Base-by-base conservation (phyloP, 2,113 vertebrate genomes). In the Oreochromis aureus region DNA sequence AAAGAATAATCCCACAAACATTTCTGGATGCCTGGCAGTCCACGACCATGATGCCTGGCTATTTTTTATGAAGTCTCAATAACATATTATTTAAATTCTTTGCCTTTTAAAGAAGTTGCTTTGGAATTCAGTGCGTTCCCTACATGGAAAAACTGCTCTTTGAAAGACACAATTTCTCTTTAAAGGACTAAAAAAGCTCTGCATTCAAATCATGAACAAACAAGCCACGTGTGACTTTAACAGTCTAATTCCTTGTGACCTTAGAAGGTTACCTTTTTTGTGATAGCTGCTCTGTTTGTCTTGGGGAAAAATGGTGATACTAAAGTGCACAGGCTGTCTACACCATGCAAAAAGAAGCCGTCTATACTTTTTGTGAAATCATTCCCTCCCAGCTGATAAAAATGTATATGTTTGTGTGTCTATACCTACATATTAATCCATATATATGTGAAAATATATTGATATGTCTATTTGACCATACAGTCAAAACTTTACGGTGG, bases 71-170 rank as follows among this genome's bases (percentile, higher is more conserved):
- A 85, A 79, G 54, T 82, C 85, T 89, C 89, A 90, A 80, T 87
- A 91, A 92, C 88, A 86, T 94, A 30, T 94, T 41, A 94, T 95
- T 96, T 92, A 90, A 90, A 95, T 94, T 92, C 93, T 83, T 95
- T 85, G 80, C 82, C 80, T 92, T 94, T 87, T 92, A 80, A 76
- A 88, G 59, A 91, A 86, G 54, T 87, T 91, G 80, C 82, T 55
- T 16, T 79, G 87, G 41, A 91, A 87, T 58, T 83, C 73, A 22
- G 24, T 61, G 18, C 24, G 12, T 19, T 44, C 10, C 44, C 69
- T 86, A 85, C 90, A 89, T 39, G 69, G 76, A 81, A 54, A 91
- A 85, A 78, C 46, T 16, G 34, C 34, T 56, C 7, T 27, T 39
- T 34, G 19, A 73, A 73, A 73, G 1, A 41, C 34, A 84, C 82